Evolutionary conservation across 2,113 vertebrate genomes (phyloP).

Genomic region (Pardalotus punctatus): DNA sequence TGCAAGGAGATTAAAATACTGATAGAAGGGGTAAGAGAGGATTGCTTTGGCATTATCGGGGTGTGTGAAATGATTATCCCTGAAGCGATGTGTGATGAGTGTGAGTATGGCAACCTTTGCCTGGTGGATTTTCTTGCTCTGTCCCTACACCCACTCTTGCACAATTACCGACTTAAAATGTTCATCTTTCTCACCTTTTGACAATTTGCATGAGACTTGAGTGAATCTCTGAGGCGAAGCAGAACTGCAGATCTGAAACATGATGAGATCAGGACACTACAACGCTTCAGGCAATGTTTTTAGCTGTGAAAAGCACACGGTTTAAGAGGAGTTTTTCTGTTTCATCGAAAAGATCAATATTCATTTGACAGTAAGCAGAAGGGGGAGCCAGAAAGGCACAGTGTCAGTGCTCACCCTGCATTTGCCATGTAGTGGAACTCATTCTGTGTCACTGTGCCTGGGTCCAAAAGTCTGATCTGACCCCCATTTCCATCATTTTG

Average conservation of each 20-base stretch:
- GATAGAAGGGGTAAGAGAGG: not conserved
- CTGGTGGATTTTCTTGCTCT: not conserved
- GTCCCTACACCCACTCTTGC: not conserved
- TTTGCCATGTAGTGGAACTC: not conserved
- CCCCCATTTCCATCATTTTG: rapidly evolving
- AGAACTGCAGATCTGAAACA: not conserved
- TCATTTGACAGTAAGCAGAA: not conserved
- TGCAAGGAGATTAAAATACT: not conserved
- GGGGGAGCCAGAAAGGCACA: not conserved
- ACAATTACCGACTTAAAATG: not conserved
- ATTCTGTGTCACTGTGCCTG: not conserved
- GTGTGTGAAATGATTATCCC: not conserved
- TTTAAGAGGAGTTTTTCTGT: not conserved
- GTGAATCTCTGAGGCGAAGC: not conserved
- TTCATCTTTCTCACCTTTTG: not conserved
- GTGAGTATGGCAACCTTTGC: not conserved
- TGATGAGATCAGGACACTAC: rapidly evolving
- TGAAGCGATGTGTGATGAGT: not conserved
- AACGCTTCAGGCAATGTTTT: rapidly evolving
- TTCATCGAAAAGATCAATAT: not conserved
- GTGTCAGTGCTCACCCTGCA: not conserved
- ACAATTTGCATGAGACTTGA: not conserved
- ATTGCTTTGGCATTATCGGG: not conserved
- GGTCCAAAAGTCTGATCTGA: not conserved
- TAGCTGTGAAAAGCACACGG: not conserved